These are phyloP conservation scores for Anastrepha ludens DNA, from an alignment of 1,140 invertebrate genomes.

Conservation along the genomic window DNA sequence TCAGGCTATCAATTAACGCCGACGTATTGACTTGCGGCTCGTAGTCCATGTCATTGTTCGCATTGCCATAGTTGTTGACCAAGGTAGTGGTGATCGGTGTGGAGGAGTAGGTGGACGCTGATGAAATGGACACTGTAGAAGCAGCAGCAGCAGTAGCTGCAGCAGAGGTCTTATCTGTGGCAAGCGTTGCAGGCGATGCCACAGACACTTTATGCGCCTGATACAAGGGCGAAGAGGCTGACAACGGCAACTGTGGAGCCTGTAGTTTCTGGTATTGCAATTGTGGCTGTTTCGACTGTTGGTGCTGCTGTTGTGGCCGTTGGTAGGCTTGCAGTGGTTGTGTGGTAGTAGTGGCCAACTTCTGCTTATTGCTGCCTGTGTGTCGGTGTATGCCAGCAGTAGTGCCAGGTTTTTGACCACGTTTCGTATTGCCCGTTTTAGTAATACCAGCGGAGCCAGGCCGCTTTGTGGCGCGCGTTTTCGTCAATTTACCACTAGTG, in stretches of 20 bases:
- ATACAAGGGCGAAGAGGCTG: constrained; percentile 46
- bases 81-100: neutral
- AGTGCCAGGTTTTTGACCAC: constrained; percentile 62
- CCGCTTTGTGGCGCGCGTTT: constrained; percentile 68
- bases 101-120: constrained; percentile 22
- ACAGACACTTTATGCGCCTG: constrained; percentile 59
- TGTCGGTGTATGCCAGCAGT: neutral
- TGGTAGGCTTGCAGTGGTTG: constrained; percentile 55
- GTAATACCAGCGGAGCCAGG: constrained; percentile 57
- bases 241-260: constrained; percentile 47
- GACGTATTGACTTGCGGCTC: constrained; percentile 72
- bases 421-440: constrained; percentile 61
- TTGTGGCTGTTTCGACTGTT: constrained; percentile 59
- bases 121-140: constrained; percentile 54
- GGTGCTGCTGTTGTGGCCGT: constrained; percentile 63
- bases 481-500: constrained; percentile 68
- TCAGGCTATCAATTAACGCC: constrained; percentile 72
- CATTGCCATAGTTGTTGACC: constrained; percentile 43
- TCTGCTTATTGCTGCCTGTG: constrained; percentile 27
- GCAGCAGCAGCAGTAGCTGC: constrained; percentile 65
- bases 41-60: constrained; percentile 66
- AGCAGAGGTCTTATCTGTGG: constrained; percentile 61
- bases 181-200: constrained; percentile 63
- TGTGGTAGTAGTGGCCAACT: constrained; percentile 56
- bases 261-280: constrained; percentile 32